Base-by-base conservation (phyloP, 2,888 invertebrate species). In the Drosophila rellima region DNA sequence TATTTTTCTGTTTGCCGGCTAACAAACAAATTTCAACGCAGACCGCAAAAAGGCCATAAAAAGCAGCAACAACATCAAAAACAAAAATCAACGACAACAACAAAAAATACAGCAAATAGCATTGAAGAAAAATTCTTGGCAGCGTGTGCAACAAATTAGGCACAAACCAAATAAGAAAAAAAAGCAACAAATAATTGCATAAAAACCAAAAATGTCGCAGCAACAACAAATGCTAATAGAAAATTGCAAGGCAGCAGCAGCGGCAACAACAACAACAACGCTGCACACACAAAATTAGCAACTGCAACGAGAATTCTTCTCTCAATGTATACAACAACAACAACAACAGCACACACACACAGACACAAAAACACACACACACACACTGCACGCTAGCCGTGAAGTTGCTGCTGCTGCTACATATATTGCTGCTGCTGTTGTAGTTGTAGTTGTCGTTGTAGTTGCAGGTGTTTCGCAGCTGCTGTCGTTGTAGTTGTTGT, bases 271-370 rank as follows among this genome's bases (percentile, higher is more conserved):
- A 48, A 48, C 61, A 39, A 35, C 74, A 52, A 26, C 15, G 44
- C 44, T 10, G 40, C 54, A 63, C 40, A 52, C 20, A 40, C 48
- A 48, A 50, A 74, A 78, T 75, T 82, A 82, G 72, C 82, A 84
- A 73, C 70, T 78, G 78, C 82, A 84, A 76, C 63, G 71, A 71
- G 82, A 84, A 81, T 74, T 78, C 59, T 77, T 77, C 80, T 70
- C 60, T 40, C 51, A 23, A 23, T 64, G 48, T 57, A 40, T 51
- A 65, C 52, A 64, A 35, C 54, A 61, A 42, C 57, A 44, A 59
- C 35, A 54, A 51, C 52, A 44, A 37, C 51, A 50, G 54, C 26
- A n/a, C n/a, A n/a, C n/a, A n/a, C n/a, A n/a, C n/a, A n/a, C n/a
- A n/a, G n/a, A n/a, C n/a, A n/a, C n/a, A 57, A 10, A 62, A 17